These are phyloP conservation scores for Podabrus alpinus DNA, from an alignment of 2,888 invertebrate genomes.

Conservation along the genomic window DNA sequence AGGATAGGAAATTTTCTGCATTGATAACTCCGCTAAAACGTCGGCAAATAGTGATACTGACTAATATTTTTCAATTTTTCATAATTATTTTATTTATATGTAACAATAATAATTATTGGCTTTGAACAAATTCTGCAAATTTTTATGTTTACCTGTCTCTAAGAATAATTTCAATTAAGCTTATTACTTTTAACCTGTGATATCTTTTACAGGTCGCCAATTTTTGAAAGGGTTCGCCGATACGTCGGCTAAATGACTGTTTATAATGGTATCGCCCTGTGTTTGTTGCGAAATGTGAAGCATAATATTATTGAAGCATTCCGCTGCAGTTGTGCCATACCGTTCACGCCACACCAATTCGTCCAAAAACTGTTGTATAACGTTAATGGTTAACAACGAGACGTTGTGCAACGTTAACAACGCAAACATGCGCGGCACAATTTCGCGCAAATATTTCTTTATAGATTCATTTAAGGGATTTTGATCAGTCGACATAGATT, in stretches of 20 bases:
- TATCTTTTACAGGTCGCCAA: too few species aligned
- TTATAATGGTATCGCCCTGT: slow-evolving; percentile 66
- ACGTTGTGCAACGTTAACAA: slow-evolving; percentile 64
- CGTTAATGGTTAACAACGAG: slow-evolving; percentile 78
- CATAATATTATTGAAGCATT: slow-evolving; percentile 81
- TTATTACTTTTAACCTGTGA: too few species aligned
- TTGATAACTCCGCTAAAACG: too few species aligned
- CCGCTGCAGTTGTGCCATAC: slow-evolving; percentile 75
- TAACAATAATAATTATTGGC: too few species aligned
- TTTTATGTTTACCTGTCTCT: too few species aligned
- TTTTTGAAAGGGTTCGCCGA: slow-evolving; percentile 71
- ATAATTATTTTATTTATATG: too few species aligned
- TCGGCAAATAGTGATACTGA: too few species aligned
- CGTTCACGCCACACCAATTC: slow-evolving; percentile 88
- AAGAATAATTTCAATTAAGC: too few species aligned
- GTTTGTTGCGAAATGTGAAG: slow-evolving; percentile 80
- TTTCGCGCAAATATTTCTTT: slow-evolving; percentile 84
- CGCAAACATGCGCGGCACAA: slow-evolving; percentile 89
- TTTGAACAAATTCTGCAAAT: too few species aligned
- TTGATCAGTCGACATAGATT: slow-evolving; percentile 60
- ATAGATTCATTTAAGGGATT: slow-evolving; percentile 58
- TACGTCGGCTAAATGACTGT: slow-evolving; percentile 68
- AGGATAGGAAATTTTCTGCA: too few species aligned
- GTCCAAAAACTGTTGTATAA: slow-evolving; percentile 89
- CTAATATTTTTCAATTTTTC: too few species aligned